Evolutionary conservation across 2,113 vertebrate species (phyloP).

Genomic region (Pungitius pungitius): DNA sequence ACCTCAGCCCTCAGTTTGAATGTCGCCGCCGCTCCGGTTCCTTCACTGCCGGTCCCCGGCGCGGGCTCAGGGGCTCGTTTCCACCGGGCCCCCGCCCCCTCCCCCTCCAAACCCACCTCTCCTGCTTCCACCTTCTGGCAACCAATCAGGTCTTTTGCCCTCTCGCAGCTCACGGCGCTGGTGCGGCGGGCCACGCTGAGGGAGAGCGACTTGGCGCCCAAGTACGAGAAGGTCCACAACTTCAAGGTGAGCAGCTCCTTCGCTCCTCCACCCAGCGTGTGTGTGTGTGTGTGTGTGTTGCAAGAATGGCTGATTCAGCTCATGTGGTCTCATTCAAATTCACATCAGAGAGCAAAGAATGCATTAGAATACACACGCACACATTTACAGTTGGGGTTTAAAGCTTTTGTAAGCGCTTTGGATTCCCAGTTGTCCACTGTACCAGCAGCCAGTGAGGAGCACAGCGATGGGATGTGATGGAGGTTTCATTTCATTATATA

Average conservation of each 20-base stretch:
- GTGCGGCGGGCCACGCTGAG: constrained; percentile 97
- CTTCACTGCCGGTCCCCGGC: constrained; percentile 36
- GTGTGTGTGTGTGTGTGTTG: neutral
- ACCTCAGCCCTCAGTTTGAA: constrained; percentile 46
- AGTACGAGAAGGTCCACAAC: constrained; percentile 99
- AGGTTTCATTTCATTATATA: constrained; percentile 55
- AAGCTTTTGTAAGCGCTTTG: neutral
- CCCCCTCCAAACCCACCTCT: constrained; percentile 65
- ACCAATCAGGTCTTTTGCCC: constrained; percentile 99
- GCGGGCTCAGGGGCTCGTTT: neutral
- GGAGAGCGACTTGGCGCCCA: constrained; percentile 93
- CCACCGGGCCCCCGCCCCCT: constrained; percentile 11
- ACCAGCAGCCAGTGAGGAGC: constrained; percentile 19
- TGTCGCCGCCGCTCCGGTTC: constrained; percentile 46
- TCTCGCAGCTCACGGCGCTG: constrained; percentile 98
- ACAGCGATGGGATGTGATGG: constrained; percentile 33
- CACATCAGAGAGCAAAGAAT: constrained; percentile 24
- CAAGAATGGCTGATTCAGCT: constrained; percentile 55
- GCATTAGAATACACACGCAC: constrained; percentile 1
- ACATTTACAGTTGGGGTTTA: neutral
- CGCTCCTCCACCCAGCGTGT: neutral
- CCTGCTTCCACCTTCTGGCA: constrained; percentile 86
- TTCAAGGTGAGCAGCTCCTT: constrained; percentile 91
- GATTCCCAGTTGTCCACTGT: constrained; percentile 23
- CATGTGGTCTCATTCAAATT: constrained; percentile 55